phyloP scores from a whole-genome alignment of 2,888 invertebrate genomes.

The Acronicta psi region DNA sequence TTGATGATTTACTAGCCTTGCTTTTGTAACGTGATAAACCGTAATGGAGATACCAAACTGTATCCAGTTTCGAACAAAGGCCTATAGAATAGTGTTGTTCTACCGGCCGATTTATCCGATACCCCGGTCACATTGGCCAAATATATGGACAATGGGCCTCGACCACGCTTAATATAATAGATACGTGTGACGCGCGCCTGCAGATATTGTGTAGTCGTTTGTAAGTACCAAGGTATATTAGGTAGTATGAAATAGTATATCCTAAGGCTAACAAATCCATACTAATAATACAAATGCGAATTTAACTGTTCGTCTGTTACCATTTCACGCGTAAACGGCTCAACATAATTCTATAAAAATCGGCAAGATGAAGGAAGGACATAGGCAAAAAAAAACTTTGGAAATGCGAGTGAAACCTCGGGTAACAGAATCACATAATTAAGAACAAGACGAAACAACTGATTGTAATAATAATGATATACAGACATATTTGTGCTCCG shows the following conservation, averaged over 20 bases:
- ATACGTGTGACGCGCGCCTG: constrained; percentile 6
- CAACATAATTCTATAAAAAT: too few species aligned
- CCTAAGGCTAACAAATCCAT: not conserved
- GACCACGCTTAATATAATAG: constrained; percentile 48
- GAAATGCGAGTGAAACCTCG: too few species aligned
- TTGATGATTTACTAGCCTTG: constrained; percentile 29
- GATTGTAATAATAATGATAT: too few species aligned
- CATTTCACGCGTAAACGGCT: too few species aligned
- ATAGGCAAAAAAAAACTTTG: too few species aligned
- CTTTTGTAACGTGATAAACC: constrained; percentile 53
- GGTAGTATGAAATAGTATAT: not conserved
- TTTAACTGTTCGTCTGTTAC: too few species aligned
- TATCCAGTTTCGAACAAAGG: constrained; percentile 72
- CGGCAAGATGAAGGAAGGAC: too few species aligned
- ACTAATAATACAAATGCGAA: too few species aligned
- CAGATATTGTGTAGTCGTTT: constrained; percentile 8
- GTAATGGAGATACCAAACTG: constrained; percentile 63
- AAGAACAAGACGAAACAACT: too few species aligned
- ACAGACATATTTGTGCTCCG: too few species aligned
- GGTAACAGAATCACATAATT: too few species aligned
- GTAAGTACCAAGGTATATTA: not conserved
- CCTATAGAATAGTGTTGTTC: constrained; percentile 77
- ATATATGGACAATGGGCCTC: constrained; percentile 70
- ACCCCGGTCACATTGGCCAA: constrained; percentile 66
- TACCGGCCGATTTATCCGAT: constrained; percentile 78